Conservation (phyloP, 2,113 vertebrate genomes). For the Phrynosoma blainvillii region DNA sequence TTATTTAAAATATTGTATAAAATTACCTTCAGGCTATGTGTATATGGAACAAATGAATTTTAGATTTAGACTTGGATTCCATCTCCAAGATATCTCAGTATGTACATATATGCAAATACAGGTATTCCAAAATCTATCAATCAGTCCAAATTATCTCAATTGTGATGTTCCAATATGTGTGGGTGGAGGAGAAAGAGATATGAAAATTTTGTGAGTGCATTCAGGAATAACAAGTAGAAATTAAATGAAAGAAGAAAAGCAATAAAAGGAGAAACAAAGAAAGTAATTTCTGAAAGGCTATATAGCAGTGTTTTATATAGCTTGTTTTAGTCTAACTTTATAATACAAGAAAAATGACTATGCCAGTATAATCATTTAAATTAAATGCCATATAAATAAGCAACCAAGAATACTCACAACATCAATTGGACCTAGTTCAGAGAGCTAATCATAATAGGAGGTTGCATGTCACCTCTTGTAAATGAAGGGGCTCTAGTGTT, state of each 20-base stretch:
- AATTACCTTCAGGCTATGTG: no score
- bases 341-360: neutral
- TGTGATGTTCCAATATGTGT: neutral
- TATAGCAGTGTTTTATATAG: neutral
- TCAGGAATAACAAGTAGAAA: neutral
- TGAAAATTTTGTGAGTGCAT: neutral
- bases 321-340: neutral
- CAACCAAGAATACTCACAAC: neutral
- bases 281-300: conserved; percentile 10
- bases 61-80: no score
- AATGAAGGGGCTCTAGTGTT: no score
- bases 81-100: no score
- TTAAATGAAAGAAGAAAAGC: neutral
- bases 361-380: neutral
- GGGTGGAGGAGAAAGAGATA: neutral
- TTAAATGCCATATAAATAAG: neutral
- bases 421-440: neutral
- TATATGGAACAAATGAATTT: no score
- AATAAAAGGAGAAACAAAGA: conserved; percentile 12
- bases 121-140: no score
- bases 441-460: no score
- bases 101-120: no score
- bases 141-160: no score
- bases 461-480: no score
- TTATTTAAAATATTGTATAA: no score